Percentiles rank a stretch among this genome's conserved stretches.
Evolutionary conservation across 2,113 vertebrate species (phyloP).

Genomic region (Alaudala cheleensis): DNA sequence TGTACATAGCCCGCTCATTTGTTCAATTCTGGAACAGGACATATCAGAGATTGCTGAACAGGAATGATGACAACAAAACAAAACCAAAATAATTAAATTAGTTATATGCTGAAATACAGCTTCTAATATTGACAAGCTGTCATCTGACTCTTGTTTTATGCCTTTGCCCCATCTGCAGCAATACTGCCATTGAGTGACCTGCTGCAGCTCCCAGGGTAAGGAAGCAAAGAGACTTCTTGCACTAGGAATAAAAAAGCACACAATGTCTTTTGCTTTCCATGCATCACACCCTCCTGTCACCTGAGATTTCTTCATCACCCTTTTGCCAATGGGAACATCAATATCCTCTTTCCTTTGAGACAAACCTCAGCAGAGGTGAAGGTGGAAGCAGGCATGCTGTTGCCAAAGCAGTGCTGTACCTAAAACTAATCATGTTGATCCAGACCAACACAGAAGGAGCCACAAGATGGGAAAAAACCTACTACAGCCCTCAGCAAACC

Average conservation of each 20-base stretch:
- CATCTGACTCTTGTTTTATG: background rate
- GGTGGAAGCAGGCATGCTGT: background rate
- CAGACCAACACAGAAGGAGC: background rate
- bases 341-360: background rate
- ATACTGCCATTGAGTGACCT: background rate
- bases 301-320: background rate
- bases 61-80: background rate
- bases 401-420: background rate
- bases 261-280: background rate
- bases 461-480: fast-evolving
- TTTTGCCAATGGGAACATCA: background rate
- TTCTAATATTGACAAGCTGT: background rate
- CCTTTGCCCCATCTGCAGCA: background rate
- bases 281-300: background rate
- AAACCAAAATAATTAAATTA: background rate
- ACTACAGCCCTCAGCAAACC: background rate
- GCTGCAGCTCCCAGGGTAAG: background rate
- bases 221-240: background rate
- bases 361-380: background rate
- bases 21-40: background rate
- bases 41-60: background rate
- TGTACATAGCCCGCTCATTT: background rate
- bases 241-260: background rate
- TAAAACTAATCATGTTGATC: background rate
- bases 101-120: background rate